Conservation (phyloP, 2,797 vertebrate species). For the Malacoctenus gilli region DNA sequence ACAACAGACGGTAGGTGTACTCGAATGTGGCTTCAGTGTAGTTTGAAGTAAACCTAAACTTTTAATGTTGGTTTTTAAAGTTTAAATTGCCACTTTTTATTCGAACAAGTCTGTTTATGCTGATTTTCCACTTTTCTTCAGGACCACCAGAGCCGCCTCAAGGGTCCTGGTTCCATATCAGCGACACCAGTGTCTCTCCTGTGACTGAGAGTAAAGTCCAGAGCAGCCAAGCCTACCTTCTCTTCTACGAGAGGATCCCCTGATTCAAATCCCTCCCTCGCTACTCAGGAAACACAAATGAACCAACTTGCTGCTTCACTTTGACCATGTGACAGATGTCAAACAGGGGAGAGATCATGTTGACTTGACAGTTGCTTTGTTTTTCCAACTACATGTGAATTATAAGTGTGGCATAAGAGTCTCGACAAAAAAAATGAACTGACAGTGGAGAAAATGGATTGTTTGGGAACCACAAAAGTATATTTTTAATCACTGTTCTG, state of each 20-base stretch:
- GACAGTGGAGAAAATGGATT: not conserved
- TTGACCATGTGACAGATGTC: no score
- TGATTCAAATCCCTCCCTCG: constrained; percentile 43
- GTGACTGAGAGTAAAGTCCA: constrained; percentile 87
- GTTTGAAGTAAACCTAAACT: no score
- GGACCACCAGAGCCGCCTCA: constrained; percentile 72
- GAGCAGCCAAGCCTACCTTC: constrained; percentile 94
- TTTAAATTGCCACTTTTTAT: no score
- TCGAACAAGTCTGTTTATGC: no score
- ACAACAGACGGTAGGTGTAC: constrained; percentile 75
- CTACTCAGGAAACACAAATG: constrained; percentile 52
- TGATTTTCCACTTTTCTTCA: no score
- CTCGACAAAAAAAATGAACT: no score
- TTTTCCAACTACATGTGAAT: no score
- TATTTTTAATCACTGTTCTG: constrained; percentile 39
- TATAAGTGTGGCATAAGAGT: no score
- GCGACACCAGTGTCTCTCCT: constrained; percentile 89
- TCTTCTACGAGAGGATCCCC: constrained; percentile 94
- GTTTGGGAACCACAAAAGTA: constrained; percentile 8
- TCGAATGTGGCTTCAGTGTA: no score
- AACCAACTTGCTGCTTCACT: constrained; percentile 38
- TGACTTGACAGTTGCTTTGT: no score
- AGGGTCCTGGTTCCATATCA: constrained; percentile 96
- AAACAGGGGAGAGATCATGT: no score
- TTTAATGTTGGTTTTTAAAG: no score